Evolutionary conservation across 30 jellyfish, hydroid and myxozoan genomes (phyloP), one percentile per base, ranked within the genome.

Genomic region (Chrysaora quinquecirrha): DNA sequence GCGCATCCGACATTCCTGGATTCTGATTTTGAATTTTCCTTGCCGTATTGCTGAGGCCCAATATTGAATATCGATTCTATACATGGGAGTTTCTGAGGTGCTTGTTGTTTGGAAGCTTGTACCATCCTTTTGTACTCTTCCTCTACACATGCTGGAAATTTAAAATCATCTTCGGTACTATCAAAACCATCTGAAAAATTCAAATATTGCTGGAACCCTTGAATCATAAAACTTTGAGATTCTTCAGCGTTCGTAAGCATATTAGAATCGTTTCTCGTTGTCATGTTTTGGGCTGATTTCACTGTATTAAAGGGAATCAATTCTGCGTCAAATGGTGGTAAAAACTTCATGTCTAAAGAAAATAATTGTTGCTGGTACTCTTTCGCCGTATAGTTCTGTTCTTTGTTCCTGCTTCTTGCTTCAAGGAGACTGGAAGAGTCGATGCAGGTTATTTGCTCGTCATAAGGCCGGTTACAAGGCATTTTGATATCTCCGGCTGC

Each of bases 101-200:
- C 82, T 43, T 23, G 9, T 24, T 66, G 33, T 66, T 48, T 66
- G 56, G 38, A 34, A 33, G 22, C 22, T 28, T 49, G 74, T 3
- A 68, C n/a, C 79, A 82, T 32, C 29, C 70, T 68, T 19, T 71
- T 62, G 73, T 66, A 82, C 63, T 70, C 63, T 20, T 82, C 85
- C 65, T 82, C 92, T 23, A 82, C 67, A 56, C 85, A 82, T 25
- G 73, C 58, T 2, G 92, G 92, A 48, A 82, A 82, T 69, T 49
- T 58, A 27, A 82, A 82, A 3, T 70, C 92, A 3, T 82, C 92
- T 31, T 66, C 76, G 16, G n/a, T n/a, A 3, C 54, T 14, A 38
- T 38, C 54, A 38, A 38, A 6, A 6, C 54, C 54, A 14, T 3
- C 6, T 38, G 6, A 6, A 14, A 38, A 38, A 14, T 38, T 14